These are phyloP conservation scores for Cephus nigrinus DNA, from an alignment of 2,888 invertebrate species.

Conservation along the genomic window DNA sequence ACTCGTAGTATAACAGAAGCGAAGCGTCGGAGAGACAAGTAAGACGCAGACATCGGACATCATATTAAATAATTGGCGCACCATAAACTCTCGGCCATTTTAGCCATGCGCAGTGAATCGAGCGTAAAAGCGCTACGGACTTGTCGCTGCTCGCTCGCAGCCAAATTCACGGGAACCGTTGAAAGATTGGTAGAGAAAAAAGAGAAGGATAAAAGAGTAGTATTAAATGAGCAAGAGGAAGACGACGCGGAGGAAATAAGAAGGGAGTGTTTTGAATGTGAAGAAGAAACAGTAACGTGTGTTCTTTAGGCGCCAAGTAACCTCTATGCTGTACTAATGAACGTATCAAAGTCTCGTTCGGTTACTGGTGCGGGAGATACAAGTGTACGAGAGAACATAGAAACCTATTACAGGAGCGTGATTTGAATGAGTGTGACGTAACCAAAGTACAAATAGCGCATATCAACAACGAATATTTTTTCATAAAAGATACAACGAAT, in stretches of 20 bases:
- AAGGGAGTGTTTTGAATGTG: slow-evolving; percentile 27
- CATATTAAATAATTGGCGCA: not conserved
- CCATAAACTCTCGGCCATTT: not conserved
- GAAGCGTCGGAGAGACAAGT: not conserved
- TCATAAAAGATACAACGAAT: not conserved
- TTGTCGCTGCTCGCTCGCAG: slow-evolving; percentile 12
- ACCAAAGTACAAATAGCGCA: slow-evolving; percentile 51
- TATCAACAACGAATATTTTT: slow-evolving; percentile 44
- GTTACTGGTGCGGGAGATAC: not conserved
- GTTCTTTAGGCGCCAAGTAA: not conserved
- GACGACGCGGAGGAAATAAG: slow-evolving; percentile 9
- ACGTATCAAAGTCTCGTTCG: not conserved
- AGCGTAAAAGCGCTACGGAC: slow-evolving; percentile 34
- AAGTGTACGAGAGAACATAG: not conserved
- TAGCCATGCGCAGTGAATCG: slow-evolving; percentile 40
- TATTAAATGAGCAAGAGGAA: slow-evolving; percentile 19
- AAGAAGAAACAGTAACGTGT: slow-evolving; percentile 5
- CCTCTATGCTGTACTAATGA: not conserved
- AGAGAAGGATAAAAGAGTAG: slow-evolving; percentile 23
- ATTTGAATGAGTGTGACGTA: slow-evolving; percentile 52
- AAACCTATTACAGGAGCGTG: not conserved
- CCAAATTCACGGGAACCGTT: slow-evolving; percentile 23
- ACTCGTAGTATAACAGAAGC: not conserved
- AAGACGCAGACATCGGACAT: not conserved
- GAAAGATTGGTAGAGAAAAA: slow-evolving; percentile 24